A percentile compares a stretch with the other conserved stretches of the same genome.
Conservation (phyloP, 1,140 invertebrate genomes). For the Leptopilina boulardi region DNA sequence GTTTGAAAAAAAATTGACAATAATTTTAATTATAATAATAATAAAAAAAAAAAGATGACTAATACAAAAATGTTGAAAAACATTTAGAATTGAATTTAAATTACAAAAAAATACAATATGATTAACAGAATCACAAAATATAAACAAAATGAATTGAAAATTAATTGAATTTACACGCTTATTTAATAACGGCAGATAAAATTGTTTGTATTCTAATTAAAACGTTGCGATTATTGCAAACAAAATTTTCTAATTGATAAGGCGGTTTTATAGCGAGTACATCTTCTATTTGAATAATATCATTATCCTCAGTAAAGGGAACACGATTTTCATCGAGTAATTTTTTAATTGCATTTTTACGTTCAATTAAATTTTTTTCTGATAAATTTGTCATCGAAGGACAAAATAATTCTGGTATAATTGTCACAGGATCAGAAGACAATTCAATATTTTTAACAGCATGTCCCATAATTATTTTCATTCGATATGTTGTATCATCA, state of each 20-base stretch:
- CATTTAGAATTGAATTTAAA: too few relatives aligned
- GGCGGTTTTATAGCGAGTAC: slow-evolving; percentile 68
- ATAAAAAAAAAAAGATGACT: too few relatives aligned
- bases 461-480: slow-evolving; percentile 65
- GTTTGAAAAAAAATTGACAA: too few relatives aligned
- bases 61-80: too few relatives aligned
- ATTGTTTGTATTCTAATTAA: slow-evolving; percentile 67
- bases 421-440: slow-evolving; percentile 43
- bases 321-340: slow-evolving; percentile 66
- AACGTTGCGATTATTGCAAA: slow-evolving; percentile 66
- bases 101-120: too few relatives aligned
- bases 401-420: slow-evolving; percentile 65
- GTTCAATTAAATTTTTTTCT: slow-evolving; percentile 41
- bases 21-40: too few relatives aligned
- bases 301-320: slow-evolving; percentile 62
- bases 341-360: slow-evolving; percentile 62
- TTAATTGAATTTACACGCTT: background rate
- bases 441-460: slow-evolving; percentile 62
- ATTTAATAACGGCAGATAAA: slow-evolving; percentile 42
- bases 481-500: slow-evolving; percentile 46
- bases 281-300: slow-evolving; percentile 62
- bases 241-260: slow-evolving; percentile 64
- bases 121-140: too few relatives aligned
- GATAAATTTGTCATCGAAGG: slow-evolving; percentile 46
- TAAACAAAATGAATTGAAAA: background rate